phyloP scores from a whole-genome alignment of 2,797 vertebrate species.

The Rousettus madagascariensis region DNA sequence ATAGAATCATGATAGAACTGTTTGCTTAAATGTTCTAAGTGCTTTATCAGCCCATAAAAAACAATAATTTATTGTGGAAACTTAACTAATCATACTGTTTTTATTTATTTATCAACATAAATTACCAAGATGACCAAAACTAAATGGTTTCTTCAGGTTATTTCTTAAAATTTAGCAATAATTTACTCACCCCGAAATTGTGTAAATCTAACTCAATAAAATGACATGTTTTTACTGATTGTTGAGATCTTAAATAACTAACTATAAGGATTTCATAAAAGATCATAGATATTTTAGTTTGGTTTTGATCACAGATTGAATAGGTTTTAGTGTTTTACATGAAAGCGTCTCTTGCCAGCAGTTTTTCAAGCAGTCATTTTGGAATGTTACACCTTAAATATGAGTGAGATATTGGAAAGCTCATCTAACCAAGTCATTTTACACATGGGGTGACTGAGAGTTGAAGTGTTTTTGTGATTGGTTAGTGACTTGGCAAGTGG shows the following conservation, averaged over 20 bases:
- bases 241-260: background rate
- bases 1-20: background rate
- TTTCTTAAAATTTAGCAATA: conserved; percentile 14
- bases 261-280: background rate
- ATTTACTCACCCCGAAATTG: background rate
- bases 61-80: background rate
- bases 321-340: conserved; percentile 16
- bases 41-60: background rate
- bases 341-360: background rate
- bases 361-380: conserved; percentile 19
- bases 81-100: background rate
- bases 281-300: background rate
- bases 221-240: background rate
- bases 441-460: background rate
- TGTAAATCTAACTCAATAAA: conserved; percentile 39
- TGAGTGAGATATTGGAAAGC: background rate
- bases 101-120: conserved; percentile 31
- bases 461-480: background rate
- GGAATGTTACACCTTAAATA: conserved; percentile 13
- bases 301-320: background rate
- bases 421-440: background rate
- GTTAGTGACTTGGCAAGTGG: background rate
- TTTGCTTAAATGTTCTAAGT: background rate
- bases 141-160: background rate
- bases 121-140: conserved; percentile 1